Evolutionary conservation across 1,140 invertebrate genomes (phyloP).

Genomic region (Drosophila hydei): DNA sequence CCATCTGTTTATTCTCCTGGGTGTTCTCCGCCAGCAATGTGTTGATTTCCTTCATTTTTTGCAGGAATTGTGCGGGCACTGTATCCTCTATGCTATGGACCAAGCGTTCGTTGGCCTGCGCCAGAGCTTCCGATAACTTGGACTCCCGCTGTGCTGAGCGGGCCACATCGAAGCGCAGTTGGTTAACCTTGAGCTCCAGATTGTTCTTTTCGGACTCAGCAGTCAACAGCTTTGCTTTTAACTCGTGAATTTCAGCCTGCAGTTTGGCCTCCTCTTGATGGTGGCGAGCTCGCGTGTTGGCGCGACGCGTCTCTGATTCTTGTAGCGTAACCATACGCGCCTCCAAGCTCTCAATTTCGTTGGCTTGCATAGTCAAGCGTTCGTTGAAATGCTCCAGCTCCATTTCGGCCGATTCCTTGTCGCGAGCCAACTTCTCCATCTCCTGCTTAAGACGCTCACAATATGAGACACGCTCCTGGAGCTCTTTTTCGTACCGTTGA

Average conservation of each 20-base stretch:
- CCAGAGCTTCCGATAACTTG: conserved; percentile 72
- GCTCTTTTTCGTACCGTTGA: conserved; percentile 85
- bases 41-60: conserved; percentile 86
- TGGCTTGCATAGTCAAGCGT: conserved; percentile 70
- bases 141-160: conserved; percentile 71
- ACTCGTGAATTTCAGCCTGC: conserved; percentile 74
- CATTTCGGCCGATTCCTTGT: conserved; percentile 72
- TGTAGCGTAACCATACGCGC: conserved; percentile 70
- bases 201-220: conserved; percentile 58
- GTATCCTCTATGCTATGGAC: conserved; percentile 67
- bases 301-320: conserved; percentile 72
- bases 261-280: conserved; percentile 72
- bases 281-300: conserved; percentile 66
- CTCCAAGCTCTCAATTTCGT: conserved; percentile 79
- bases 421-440: conserved; percentile 75
- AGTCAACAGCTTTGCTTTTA: conserved; percentile 54
- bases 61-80: conserved; percentile 84
- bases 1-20: conserved; percentile 85
- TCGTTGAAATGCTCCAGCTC: conserved; percentile 81
- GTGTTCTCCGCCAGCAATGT: conserved; percentile 84
- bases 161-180: conserved; percentile 74
- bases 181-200: conserved; percentile 61
- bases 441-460: conserved; percentile 85
- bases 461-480: conserved; percentile 85
- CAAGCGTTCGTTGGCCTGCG: conserved; percentile 68